phyloP scores from a whole-genome alignment of 1,140 invertebrate species.

The Melanaphis sacchari region DNA sequence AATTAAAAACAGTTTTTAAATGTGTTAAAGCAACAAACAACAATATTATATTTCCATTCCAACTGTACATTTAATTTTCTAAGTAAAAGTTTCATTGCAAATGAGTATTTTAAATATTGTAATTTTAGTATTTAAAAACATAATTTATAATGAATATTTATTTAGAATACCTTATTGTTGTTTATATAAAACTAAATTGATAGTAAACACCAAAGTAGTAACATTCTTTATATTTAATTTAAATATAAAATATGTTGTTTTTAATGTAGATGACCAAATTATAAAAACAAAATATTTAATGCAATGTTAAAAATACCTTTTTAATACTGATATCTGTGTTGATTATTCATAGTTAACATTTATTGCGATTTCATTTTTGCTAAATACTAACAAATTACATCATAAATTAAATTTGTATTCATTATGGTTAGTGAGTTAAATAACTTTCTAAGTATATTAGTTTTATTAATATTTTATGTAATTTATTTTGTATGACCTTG shows the following conservation, averaged over 20 bases:
- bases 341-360: background rate
- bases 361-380: background rate
- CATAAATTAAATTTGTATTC: slow-evolving; percentile 35
- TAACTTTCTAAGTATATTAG: slow-evolving; percentile 32
- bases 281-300: background rate
- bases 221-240: background rate
- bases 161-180: background rate
- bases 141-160: background rate
- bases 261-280: background rate
- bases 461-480: slow-evolving; percentile 4
- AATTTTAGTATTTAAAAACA: too few relatives aligned
- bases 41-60: too few relatives aligned
- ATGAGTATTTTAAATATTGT: too few relatives aligned
- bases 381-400: slow-evolving; percentile 14
- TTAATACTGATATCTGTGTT: background rate
- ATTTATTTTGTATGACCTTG: slow-evolving; percentile 23
- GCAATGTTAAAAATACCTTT: background rate
- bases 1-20: too few relatives aligned
- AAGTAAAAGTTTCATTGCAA: too few relatives aligned
- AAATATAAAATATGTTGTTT: background rate
- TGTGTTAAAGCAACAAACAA: too few relatives aligned
- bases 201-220: background rate
- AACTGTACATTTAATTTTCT: too few relatives aligned
- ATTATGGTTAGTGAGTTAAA: background rate
- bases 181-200: too few relatives aligned